A percentile compares a stretch with the other conserved stretches of the same genome.
Conservation (phyloP, 1,140 invertebrate genomes). For the Formica exsecta region DNA sequence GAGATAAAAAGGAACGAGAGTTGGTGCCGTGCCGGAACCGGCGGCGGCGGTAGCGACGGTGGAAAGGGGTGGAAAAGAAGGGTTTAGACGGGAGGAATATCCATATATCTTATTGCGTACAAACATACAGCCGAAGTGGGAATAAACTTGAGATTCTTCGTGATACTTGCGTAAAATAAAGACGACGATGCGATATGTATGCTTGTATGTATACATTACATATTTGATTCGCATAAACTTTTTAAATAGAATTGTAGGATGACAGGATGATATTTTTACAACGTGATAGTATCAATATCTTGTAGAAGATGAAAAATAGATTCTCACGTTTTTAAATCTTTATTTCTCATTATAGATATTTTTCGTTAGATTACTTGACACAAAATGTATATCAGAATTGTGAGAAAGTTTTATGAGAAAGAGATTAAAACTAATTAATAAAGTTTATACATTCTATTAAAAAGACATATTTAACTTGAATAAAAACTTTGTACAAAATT, state of each 20-base stretch:
- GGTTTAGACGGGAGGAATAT: conserved; percentile 82
- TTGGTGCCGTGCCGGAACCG: conserved; percentile 79
- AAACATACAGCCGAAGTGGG: conserved; percentile 85
- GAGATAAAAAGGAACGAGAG: conserved; percentile 87
- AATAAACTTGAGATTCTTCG: conserved; percentile 83
- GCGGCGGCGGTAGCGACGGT: conserved; percentile 53
- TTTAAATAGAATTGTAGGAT: conserved; percentile 39
- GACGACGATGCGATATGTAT: conserved; percentile 36
- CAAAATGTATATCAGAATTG: not conserved
- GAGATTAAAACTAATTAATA: not conserved
- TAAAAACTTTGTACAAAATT: not conserved
- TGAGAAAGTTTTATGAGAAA: not conserved
- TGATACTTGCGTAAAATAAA: conserved; percentile 75
- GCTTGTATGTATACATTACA: conserved; percentile 57
- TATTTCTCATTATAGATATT: not conserved
- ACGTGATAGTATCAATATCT: not conserved
- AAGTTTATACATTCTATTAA: not conserved
- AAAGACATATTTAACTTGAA: not conserved
- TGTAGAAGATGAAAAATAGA: not conserved
- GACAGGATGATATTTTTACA: not conserved
- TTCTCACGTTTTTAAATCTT: not conserved
- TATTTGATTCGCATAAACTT: conserved; percentile 70
- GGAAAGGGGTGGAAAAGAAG: conserved; percentile 73
- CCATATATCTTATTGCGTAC: conserved; percentile 86
- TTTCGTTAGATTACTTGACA: not conserved